These are phyloP conservation scores for Eupithecia subfuscata DNA, from an alignment of 2,888 invertebrate species.

Conservation along the genomic window DNA sequence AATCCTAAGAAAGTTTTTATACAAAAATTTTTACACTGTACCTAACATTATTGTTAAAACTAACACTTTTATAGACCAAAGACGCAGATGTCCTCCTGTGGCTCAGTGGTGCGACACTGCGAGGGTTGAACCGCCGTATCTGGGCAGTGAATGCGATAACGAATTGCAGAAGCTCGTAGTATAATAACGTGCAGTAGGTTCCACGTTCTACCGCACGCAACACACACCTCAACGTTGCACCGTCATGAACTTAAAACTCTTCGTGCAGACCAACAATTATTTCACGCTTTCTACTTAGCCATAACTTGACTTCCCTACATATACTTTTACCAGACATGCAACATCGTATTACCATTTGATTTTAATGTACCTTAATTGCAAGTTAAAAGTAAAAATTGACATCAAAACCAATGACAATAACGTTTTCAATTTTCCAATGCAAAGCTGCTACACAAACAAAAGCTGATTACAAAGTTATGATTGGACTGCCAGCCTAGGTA, in stretches of 20 bases:
- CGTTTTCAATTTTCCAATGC: conserved; percentile 1
- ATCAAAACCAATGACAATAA: conserved; percentile 2
- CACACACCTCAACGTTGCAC: neutral
- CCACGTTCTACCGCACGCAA: neutral
- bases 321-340: conserved; percentile 20
- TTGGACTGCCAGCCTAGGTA: conserved; percentile 4
- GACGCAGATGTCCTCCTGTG: too few species aligned
- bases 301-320: conserved; percentile 16
- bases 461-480: conserved; percentile 18
- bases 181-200: neutral
- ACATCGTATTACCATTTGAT: conserved; percentile 8
- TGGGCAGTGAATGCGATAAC: neutral
- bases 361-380: neutral
- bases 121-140: too few species aligned
- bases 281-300: conserved; percentile 23
- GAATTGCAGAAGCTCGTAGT: neutral
- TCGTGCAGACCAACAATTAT: conserved; percentile 18
- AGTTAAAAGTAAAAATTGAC: neutral
- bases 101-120: too few species aligned
- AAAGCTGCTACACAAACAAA: conserved; percentile 9
- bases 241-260: conserved; percentile 6
- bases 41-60: too few species aligned
- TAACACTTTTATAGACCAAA: too few species aligned
- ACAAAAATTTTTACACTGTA: neutral
- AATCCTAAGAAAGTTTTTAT: neutral